phyloP scores from a whole-genome alignment of 2,888 invertebrate species.

The Tinea trinotella region DNA sequence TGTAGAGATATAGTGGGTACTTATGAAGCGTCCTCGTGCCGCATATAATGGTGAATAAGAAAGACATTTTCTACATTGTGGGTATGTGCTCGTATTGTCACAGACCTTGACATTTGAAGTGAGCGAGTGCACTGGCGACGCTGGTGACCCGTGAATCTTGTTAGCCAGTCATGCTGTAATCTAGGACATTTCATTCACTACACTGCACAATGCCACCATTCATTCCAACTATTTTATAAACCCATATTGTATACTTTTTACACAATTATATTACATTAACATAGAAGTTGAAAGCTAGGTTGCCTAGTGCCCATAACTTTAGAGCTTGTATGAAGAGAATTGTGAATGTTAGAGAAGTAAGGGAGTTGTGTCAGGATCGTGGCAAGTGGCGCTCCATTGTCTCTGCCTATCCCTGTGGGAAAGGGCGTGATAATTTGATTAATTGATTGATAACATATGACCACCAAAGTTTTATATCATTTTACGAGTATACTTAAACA shows the following conservation, averaged over 20 bases:
- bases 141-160: conserved; percentile 14
- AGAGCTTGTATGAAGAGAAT: too few species aligned
- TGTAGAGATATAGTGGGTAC: background rate
- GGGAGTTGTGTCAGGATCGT: too few species aligned
- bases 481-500: too few species aligned
- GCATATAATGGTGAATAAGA: conserved; percentile 10
- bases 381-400: too few species aligned
- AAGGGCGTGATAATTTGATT: too few species aligned
- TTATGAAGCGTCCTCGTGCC: background rate
- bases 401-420: too few species aligned
- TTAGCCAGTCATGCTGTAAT: background rate
- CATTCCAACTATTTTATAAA: background rate
- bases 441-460: too few species aligned
- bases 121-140: conserved; percentile 7
- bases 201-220: conserved; percentile 14
- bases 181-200: conserved; percentile 18
- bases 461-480: too few species aligned
- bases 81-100: conserved; percentile 38
- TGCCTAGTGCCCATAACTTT: too few species aligned
- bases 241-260: background rate
- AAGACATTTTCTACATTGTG: conserved; percentile 5
- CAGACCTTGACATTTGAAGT: conserved; percentile 53
- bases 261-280: too few species aligned
- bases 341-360: too few species aligned
- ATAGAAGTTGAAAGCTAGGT: too few species aligned